Base-by-base conservation (phyloP, 2,888 invertebrate species). In the Himalopsyche japonica region DNA sequence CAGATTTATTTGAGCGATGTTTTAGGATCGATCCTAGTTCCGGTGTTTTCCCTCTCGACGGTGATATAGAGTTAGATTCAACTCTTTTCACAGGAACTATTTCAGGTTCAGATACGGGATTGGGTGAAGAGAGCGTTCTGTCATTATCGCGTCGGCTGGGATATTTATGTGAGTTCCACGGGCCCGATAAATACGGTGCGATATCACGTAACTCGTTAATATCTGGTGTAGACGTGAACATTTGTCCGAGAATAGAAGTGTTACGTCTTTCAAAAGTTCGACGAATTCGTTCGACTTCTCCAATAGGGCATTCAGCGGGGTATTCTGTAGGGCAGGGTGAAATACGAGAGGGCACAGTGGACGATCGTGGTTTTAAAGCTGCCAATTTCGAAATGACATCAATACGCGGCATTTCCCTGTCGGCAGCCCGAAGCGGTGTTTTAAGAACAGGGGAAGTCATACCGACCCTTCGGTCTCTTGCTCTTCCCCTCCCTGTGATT, bases 371-470 rank as follows among this genome's bases (percentile, higher is more conserved):
- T 78, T 93, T 92, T 47, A 96, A 90, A 0, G 94, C 93, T 0
- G 97, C 97, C 82, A 96, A 94, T 91, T 97, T 97, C 88, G 97
- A 97, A 88, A 97, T 97, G n/a, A 97, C 95, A 88, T 97, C 97
- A 87, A 97, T 97, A 88, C 96, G 97, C 0, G 97, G 97, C 97
- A 97, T 97, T 87, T 94, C 94, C 18, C 96, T 93, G 89, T 96
- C 95, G 82, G 94, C 94, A 0, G 94, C 91, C 48, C 94, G 92
- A 47, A 96, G 90, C 0, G 94, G 94, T 48, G 93, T 91, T 57
- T 93, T 92, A 10, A 94, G 94, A 80, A 95, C 94, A 0, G 96
- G 95, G 0, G 95, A 94, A 84, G 92, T 90, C n/a, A 92, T 90
- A 0, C 92, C 91, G 24, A 92, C 89, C 57, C 91, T 89, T 86